These are phyloP conservation scores for Corvus cornix DNA, from an alignment of 2,113 vertebrate genomes.

Conservation along the genomic window DNA sequence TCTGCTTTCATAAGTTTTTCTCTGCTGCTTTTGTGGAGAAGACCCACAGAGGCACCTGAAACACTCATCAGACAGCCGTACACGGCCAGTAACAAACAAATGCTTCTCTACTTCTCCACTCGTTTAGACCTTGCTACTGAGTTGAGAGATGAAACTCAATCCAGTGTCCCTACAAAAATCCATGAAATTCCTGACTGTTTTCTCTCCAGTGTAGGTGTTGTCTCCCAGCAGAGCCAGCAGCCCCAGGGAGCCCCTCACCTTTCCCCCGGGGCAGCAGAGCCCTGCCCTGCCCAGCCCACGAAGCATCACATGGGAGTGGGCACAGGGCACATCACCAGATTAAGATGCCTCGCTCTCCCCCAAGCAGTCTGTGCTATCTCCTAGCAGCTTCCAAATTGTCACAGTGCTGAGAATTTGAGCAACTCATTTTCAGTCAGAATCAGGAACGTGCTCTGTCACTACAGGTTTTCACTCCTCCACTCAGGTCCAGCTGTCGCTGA, in stretches of 20 bases:
- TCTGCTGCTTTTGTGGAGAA: not conserved
- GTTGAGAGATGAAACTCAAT: not conserved
- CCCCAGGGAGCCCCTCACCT: not conserved
- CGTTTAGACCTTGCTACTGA: not conserved
- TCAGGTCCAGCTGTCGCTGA: not conserved
- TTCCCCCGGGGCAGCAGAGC: not conserved
- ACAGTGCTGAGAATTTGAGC: rapidly evolving
- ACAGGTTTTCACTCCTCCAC: not conserved
- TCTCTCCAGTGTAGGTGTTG: not conserved
- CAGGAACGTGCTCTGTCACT: not conserved
- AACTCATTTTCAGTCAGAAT: not conserved
- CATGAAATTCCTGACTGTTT: not conserved
- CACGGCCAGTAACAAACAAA: not conserved
- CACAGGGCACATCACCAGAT: not conserved
- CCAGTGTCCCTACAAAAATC: not conserved
- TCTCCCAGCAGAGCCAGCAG: not conserved
- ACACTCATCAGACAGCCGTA: not conserved
- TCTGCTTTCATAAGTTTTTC: not conserved
- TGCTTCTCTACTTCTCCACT: not conserved
- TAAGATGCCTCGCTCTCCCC: not conserved
- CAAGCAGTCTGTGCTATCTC: not conserved
- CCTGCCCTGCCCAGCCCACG: not conserved
- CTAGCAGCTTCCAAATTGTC: not conserved
- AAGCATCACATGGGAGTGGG: not conserved
- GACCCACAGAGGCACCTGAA: not conserved